phyloP scores from a whole-genome alignment of 2,113 vertebrate species.

The Calypte anna region DNA sequence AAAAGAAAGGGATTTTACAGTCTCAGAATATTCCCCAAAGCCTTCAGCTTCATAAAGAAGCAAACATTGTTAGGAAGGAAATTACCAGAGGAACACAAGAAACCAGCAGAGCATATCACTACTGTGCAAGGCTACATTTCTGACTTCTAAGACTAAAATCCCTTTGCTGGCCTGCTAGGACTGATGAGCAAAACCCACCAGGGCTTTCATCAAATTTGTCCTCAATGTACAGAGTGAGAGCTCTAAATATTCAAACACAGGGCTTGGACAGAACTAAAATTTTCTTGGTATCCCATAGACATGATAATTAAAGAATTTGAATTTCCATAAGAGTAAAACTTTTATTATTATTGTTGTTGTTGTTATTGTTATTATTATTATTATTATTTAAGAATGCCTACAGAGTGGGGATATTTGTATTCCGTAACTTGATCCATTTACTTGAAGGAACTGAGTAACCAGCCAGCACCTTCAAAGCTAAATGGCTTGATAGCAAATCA shows the following conservation, averaged over 20 bases:
- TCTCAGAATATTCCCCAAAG: not conserved
- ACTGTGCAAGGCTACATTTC: not conserved
- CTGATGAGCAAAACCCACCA: not conserved
- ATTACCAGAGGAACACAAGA: conserved; percentile 9
- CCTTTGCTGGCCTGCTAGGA: not conserved
- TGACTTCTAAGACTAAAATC: not conserved
- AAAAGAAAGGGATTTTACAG: not conserved
- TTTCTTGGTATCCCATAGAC: not conserved
- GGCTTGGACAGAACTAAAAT: not conserved
- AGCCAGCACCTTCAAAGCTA: not conserved
- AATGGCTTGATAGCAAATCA: not conserved
- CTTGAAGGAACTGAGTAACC: not conserved
- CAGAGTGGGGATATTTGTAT: not conserved
- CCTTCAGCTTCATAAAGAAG: not conserved
- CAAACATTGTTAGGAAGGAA: not conserved
- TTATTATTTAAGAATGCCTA: not conserved
- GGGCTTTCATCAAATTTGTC: not conserved
- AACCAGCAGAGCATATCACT: not conserved
- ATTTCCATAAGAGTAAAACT: not conserved
- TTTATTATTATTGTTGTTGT: not conserved
- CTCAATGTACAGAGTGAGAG: not conserved
- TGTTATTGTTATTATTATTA: not conserved
- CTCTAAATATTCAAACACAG: not conserved
- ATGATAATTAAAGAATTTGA: not conserved
- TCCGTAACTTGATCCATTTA: not conserved